Base-by-base conservation (phyloP, 2,113 vertebrate species). In the Aix galericulata region DNA sequence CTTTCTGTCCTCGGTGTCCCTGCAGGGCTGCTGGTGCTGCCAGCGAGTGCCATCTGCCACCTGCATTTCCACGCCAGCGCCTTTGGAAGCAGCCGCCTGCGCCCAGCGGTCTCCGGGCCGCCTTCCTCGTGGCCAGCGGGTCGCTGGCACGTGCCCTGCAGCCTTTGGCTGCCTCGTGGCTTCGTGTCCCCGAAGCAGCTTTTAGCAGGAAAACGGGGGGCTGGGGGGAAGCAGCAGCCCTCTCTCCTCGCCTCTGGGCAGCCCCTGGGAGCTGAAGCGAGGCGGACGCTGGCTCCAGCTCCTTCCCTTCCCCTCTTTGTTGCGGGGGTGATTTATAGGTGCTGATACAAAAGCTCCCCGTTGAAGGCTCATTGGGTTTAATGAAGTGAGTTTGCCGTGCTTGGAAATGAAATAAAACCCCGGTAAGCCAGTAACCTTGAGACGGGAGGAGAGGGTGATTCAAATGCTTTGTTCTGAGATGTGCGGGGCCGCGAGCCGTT, bases 301-400 rank as follows among this genome's bases (percentile, higher is more conserved):
- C 73, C 34, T 71, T 82, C 73, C 60, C 55, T 56, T 21, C 68
- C 23, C 34, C 76, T 69, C 52, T 55, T 66, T 82, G 3, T 88
- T 44, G 3, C 42, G n/a, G 25, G 23, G 36, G 59, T 67, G 15
- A 82, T 95, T 95, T 91, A 66, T 44, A n/a, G 85, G 8, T 40
- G 40, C 18, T 13, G n/a, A 1, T 59, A 50, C 56, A 81, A 88
- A 82, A 83, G 79, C 56, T 94, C 68, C 59, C 82, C 23, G n/a
- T 34, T 78, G 85, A 91, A 93, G 68, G 64, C 73, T 96, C 44
- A 2, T 75, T 91, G 76, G 31, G 64, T 88, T 97, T 86, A 91
- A 82, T 80, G 88, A 86, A 95, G 93, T 89, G 86, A 89, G 68
- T 82, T 60, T 82, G 56, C 82, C 0, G 2, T 40, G 71, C 42